Percentiles rank a stretch among this genome's conserved stretches.
Conservation (phyloP, 37 sponge, comb jelly and placozoan genomes). For the Spongia lamella region DNA sequence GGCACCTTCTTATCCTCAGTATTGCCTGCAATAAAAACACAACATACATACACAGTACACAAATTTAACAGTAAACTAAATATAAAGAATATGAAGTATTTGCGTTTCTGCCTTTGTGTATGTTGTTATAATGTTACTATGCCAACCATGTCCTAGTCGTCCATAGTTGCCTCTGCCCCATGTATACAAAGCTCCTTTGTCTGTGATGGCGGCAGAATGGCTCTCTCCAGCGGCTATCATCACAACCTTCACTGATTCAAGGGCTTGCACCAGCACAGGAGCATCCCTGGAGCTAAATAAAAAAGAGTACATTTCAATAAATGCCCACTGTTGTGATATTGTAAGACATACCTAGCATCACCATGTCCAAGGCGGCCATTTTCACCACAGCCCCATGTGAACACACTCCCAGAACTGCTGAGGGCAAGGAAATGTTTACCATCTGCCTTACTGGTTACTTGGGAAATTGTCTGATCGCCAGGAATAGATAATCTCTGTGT, state of each 20-base stretch:
- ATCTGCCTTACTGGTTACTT: slow-evolving; percentile 48
- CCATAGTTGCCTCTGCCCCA: slow-evolving; percentile 94
- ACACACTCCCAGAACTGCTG: slow-evolving; percentile 39
- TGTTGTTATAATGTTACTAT: background rate
- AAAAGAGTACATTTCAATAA: slow-evolving; percentile 2
- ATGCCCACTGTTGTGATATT: background rate
- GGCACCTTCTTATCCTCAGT: slow-evolving; percentile 79
- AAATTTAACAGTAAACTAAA: too few relatives aligned
- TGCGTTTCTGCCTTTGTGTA: too few relatives aligned
- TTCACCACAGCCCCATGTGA: slow-evolving; percentile 82
- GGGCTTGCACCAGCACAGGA: slow-evolving; percentile 43
- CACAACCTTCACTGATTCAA: slow-evolving; percentile 54
- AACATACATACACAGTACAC: too few relatives aligned
- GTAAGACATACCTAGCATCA: slow-evolving; percentile 50
- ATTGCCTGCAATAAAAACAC: slow-evolving; percentile 61
- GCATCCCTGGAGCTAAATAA: slow-evolving; percentile 25
- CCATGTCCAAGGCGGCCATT: slow-evolving; percentile 87
- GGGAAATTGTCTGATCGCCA: slow-evolving; percentile 44
- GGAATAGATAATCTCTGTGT: background rate
- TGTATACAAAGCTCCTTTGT: slow-evolving; percentile 81
- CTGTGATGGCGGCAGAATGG: slow-evolving; percentile 87
- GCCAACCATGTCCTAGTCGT: slow-evolving; percentile 88
- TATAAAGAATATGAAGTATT: too few relatives aligned
- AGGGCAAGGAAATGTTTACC: slow-evolving; percentile 69
- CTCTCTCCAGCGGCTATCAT: slow-evolving; percentile 69